Base-by-base conservation (phyloP, 2,888 invertebrate genomes). In the Andrena praecox region DNA sequence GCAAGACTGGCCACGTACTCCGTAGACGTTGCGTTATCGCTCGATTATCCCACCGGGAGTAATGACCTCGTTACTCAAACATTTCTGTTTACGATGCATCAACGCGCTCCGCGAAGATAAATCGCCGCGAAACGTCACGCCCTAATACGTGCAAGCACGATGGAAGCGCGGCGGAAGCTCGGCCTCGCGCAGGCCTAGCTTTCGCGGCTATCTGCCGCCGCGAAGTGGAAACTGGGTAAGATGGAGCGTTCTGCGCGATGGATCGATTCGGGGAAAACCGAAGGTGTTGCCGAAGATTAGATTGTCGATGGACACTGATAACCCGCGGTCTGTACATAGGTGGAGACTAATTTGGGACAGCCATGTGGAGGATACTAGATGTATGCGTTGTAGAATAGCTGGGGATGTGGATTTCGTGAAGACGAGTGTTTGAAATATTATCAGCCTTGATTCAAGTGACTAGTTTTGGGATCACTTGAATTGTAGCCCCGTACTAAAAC, bases 61-160 rank as follows among this genome's bases (percentile, higher is more conserved):
- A 88, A 86, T 77, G 88, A 88, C 84, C 87, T 76, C 76, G 80
- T 84, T 79, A 68, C 62, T 80, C 84, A 80, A 84, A 80, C 82
- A 72, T 87, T 81, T 77, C 82, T 84, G 72, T 84, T 85, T 87
- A 80, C 85, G 76, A 84, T 84, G 67, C 80, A 80, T 71, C 60
- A 79, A 75, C 66, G 70, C 64, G 80, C 66, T 27, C 64, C 64
- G 60, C 64, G 52, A 81, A 76, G 87, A 87, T 86, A 87, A 86
- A 75, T 85, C 60, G 76, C 60, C 2, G 56, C 42, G 72, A 54
- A 73, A 75, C 75, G 71, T 84, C 69, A 75, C 75, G 56, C 71
- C 68, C 68, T 54, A 35, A 31, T 60, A 50, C 60, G 54, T 68
- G 62, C n/a, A 12, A 71, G 42, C 27, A 16, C 24, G 67, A 68